Conservation (phyloP, 2,888 invertebrate genomes). For the Phragmatobia fuliginosa region DNA sequence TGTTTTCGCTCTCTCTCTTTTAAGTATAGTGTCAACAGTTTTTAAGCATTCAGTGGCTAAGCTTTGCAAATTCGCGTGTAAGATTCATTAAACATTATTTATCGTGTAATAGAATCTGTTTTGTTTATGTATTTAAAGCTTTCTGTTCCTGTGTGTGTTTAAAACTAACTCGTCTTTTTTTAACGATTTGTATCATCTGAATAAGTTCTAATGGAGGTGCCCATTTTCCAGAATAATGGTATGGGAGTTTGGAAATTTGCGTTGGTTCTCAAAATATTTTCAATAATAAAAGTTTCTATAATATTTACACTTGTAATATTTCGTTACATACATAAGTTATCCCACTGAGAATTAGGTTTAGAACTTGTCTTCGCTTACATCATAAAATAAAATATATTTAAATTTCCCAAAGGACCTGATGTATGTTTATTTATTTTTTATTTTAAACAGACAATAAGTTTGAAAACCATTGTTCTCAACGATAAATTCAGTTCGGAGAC, state of each 20-base stretch:
- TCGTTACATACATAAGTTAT: not conserved
- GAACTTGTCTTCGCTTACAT: not conserved
- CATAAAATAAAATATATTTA: not conserved
- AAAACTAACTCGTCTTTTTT: too few species aligned
- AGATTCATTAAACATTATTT: not conserved
- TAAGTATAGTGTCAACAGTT: not conserved
- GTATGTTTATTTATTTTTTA: slow-evolving; percentile 24
- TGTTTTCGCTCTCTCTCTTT: not conserved
- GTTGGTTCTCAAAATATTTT: too few species aligned
- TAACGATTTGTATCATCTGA: too few species aligned
- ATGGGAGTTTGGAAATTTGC: too few species aligned
- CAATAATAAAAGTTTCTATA: not conserved
- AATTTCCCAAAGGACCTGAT: slow-evolving; percentile 26
- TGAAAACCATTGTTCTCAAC: slow-evolving; percentile 58
- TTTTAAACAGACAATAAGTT: slow-evolving; percentile 47
- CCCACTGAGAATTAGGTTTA: not conserved
- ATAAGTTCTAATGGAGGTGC: too few species aligned
- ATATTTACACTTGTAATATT: not conserved
- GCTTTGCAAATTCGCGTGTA: not conserved
- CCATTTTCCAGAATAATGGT: too few species aligned
- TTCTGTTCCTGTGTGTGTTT: too few species aligned
- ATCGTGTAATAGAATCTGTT: not conserved
- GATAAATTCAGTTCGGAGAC: slow-evolving; percentile 71
- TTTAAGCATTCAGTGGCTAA: not conserved
- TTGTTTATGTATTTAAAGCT: not conserved